phyloP scores from a whole-genome alignment of 2,113 vertebrate genomes.

The Clarias magur region DNA sequence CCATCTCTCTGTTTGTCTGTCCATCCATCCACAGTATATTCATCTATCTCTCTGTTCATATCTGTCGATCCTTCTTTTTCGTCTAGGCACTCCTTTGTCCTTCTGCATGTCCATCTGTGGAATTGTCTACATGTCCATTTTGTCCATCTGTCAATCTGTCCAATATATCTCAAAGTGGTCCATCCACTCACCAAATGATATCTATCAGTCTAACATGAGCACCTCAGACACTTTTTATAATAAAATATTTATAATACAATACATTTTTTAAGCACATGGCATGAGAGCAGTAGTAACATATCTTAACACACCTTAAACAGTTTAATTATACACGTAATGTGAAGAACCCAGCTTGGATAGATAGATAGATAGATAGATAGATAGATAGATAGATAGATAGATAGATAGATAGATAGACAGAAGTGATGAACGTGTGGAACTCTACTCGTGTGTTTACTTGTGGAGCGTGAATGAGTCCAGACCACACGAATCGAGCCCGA shows the following conservation, averaged over 20 bases:
- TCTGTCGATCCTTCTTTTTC: too few relatives aligned
- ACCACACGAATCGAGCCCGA: conserved; percentile 45
- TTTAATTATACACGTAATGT: neutral
- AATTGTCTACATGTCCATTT: neutral
- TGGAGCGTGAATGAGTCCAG: conserved; percentile 24
- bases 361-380: too few relatives aligned
- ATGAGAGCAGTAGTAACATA: neutral
- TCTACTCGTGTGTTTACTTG: neutral
- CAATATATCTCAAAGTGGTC: neutral
- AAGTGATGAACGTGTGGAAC: neutral
- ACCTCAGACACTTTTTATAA: neutral
- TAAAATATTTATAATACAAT: neutral
- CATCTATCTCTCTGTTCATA: neutral
- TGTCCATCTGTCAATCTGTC: neutral
- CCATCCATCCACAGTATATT: neutral
- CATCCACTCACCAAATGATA: neutral
- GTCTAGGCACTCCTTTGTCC: neutral
- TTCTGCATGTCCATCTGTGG: neutral
- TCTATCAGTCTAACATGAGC: neutral
- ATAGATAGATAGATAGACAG: neutral
- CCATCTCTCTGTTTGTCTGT: neutral
- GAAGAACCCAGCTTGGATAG: neutral
- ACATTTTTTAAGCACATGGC: too few relatives aligned
- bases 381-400: too few relatives aligned
- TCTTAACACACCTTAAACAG: neutral